Conservation (phyloP, 2,113 vertebrate genomes). For the Brienomyrus brachyistius region DNA sequence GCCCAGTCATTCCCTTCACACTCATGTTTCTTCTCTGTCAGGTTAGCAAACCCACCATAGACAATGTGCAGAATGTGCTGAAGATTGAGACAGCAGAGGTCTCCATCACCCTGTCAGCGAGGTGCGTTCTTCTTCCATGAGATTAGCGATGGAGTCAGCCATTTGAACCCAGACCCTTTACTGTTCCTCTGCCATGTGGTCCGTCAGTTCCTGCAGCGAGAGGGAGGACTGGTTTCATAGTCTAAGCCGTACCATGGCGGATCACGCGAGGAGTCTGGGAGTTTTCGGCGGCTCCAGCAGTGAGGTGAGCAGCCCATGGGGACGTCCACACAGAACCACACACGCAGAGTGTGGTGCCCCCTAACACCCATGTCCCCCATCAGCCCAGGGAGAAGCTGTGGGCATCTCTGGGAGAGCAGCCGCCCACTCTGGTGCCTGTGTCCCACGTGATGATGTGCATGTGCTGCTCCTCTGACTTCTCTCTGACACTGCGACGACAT, state of each 20-base stretch:
- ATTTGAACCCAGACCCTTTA: background rate
- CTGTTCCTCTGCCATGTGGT: background rate
- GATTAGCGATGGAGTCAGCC: background rate
- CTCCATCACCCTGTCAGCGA: slow-evolving; percentile 78
- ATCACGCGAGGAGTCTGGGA: slow-evolving; percentile 67
- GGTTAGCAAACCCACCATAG: slow-evolving; percentile 76
- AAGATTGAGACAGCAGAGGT: slow-evolving; percentile 76
- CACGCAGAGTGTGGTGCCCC: background rate
- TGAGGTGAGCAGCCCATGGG: slow-evolving; percentile 38
- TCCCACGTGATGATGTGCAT: slow-evolving; percentile 93
- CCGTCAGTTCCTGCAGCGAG: slow-evolving; percentile 74
- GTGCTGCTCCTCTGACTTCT: slow-evolving; percentile 91
- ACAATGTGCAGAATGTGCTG: slow-evolving; percentile 73
- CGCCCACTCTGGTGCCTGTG: slow-evolving; percentile 80
- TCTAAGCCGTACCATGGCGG: slow-evolving; percentile 73
- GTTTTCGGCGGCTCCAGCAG: slow-evolving; percentile 55
- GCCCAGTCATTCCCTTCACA: background rate
- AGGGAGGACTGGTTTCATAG: slow-evolving; percentile 88
- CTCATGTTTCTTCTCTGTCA: slow-evolving; percentile 43
- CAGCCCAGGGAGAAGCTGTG: slow-evolving; percentile 79
- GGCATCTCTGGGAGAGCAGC: slow-evolving; percentile 78
- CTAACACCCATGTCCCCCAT: background rate
- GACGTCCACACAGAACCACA: background rate
- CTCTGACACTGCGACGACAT: slow-evolving; percentile 82
- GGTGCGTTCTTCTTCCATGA: slow-evolving; percentile 54